Evolutionary conservation across 2,797 vertebrate species (phyloP), one percentile per base, ranked within the genome.

Genomic region (Parauchenoglanis ngamensis): DNA sequence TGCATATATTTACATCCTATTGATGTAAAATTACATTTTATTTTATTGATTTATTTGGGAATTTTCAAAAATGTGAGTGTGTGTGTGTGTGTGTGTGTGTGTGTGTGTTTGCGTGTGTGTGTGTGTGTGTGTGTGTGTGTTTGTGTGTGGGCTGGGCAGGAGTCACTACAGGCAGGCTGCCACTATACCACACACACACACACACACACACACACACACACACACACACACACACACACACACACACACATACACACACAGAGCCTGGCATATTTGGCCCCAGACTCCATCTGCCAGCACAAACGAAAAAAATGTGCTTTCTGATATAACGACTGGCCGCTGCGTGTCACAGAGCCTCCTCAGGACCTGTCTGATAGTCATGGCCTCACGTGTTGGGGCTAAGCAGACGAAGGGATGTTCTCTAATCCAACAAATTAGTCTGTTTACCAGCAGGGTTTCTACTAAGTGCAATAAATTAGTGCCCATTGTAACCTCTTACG

Each of bases 291-390:
- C 88, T 92, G 92, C 91, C 91, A 94, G 89, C 90, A 89, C 86
- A 90, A 94, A 93, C 88, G 56, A 84, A 87, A 91, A 87, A 93
- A 93, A 93, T 88, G 85, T 90, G 91, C 92, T 94, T 79, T 86
- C 78, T 82, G 80, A 87, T 90, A 94, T 91, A 91, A 68, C 79
- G 46, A n/a, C 67, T 35, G 56, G 77, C 75, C 7, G 49, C 13
- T 28, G 75, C 40, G 68, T 63, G 67, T 59, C 65, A n/a, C 75
- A 59, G 35, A 7, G 25, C 40, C 17, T 68, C 28, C 65, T 49
- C 85, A 31, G 28, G 35, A 59, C 57, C 44, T 65, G 59, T 76
- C n/a, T 63, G 86, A 35, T 44, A n/a, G 15, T 75, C 59, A 75
- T 21, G 56, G 49, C 68, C 31, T 73, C 35, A 44, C 31, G 52